Evolutionary conservation across 2,797 vertebrate genomes (phyloP).

Genomic region (Nothura maculosa): DNA sequence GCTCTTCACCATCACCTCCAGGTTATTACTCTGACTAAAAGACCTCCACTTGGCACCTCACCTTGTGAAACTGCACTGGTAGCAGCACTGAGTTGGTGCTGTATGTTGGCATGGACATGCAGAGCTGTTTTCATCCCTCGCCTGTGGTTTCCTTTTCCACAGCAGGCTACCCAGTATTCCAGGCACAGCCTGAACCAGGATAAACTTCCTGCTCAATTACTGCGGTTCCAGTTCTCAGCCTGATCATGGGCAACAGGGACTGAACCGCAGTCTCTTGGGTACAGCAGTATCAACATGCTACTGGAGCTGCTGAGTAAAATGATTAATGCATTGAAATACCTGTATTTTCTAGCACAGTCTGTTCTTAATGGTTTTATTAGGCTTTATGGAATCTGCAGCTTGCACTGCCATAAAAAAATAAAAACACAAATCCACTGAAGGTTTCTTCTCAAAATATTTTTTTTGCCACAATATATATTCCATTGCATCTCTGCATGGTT

Average conservation of each 20-base stretch:
- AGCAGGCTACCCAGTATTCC: neutral
- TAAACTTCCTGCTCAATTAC: slow-evolving; percentile 64
- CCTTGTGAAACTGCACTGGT: neutral
- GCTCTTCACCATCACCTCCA: neutral
- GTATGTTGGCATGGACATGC: neutral
- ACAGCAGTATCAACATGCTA: slow-evolving; percentile 43
- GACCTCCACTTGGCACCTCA: neutral
- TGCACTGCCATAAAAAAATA: slow-evolving; percentile 21
- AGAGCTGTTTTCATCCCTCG: slow-evolving; percentile 14
- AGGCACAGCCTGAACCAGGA: slow-evolving; percentile 39
- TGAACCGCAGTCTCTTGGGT: slow-evolving; percentile 53
- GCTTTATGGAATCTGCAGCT: slow-evolving; percentile 56
- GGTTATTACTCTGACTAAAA: neutral
- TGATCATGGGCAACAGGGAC: neutral
- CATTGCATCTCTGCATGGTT: slow-evolving; percentile 6
- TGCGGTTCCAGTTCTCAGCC: slow-evolving; percentile 32
- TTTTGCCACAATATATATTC: slow-evolving; percentile 44
- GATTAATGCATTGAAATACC: slow-evolving; percentile 62
- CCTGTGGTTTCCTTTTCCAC: slow-evolving; percentile 23
- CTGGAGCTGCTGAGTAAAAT: slow-evolving; percentile 48
- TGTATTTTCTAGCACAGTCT: slow-evolving; percentile 44
- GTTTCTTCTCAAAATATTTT: slow-evolving; percentile 62
- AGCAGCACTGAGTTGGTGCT: neutral
- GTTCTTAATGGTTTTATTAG: slow-evolving; percentile 60
- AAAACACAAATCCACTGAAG: neutral